Evolutionary conservation across 2,888 invertebrate genomes (phyloP).

Genomic region (Cryptocephalus primarius): DNA sequence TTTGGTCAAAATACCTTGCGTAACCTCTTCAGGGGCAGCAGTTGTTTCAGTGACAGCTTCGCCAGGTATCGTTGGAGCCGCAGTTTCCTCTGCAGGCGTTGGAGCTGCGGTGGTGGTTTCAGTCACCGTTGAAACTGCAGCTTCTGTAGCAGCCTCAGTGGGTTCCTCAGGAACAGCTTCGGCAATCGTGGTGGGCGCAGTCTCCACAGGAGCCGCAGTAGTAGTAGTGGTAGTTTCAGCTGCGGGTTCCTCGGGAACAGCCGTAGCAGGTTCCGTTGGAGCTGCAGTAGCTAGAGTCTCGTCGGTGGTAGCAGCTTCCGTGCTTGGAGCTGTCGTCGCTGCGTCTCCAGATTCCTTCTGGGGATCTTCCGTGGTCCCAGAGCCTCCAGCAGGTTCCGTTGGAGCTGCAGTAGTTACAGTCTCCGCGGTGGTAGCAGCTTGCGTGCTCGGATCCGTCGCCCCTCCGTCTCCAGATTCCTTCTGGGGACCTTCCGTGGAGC

Average conservation of each 20-base stretch:
- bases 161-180: too few species aligned
- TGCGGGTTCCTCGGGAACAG: constrained; percentile 3
- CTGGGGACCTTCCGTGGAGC: constrained; percentile 18
- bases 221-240: constrained; percentile 2
- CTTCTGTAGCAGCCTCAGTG: too few species aligned
- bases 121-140: too few species aligned
- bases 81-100: neutral
- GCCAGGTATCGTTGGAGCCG: neutral
- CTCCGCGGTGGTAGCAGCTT: neutral
- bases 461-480: neutral
- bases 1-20: too few species aligned
- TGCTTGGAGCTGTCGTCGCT: constrained; percentile 2
- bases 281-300: constrained; percentile 1
- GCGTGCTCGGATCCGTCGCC: neutral
- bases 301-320: constrained; percentile 5
- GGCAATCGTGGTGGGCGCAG: neutral
- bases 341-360: neutral
- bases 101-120: neutral
- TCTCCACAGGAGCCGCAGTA: neutral
- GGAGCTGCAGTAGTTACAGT: constrained; percentile 12
- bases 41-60: neutral
- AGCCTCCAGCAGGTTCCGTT: constrained; percentile 2
- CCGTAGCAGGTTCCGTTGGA: constrained; percentile 2
- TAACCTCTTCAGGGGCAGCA: too few species aligned
- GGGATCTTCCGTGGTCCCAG: constrained; percentile 3